Percentiles rank a stretch among this genome's conserved stretches.
These are phyloP conservation scores for Sebastes fasciatus DNA, from an alignment of 2,113 vertebrate species.

Conservation along the genomic window DNA sequence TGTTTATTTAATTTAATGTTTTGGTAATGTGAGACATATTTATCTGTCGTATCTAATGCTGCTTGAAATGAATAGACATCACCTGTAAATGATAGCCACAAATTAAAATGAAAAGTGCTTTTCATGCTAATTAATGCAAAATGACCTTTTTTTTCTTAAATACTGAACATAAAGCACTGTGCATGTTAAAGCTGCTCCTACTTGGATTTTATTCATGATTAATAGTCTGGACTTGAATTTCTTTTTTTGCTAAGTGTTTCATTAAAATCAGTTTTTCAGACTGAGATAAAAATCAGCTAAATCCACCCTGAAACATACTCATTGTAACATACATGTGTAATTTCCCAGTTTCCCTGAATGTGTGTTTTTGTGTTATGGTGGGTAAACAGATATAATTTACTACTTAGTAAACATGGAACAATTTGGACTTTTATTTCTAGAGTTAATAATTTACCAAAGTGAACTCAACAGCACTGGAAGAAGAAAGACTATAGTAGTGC, in stretches of 20 bases:
- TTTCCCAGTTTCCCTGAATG: not conserved
- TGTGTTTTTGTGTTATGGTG: conserved; percentile 1
- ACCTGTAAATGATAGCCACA: not conserved
- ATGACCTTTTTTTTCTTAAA: not conserved
- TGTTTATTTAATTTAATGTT: conserved; percentile 15
- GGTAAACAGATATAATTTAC: conserved; percentile 4
- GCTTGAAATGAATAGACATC: not conserved
- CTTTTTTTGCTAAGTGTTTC: not conserved
- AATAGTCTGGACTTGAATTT: not conserved
- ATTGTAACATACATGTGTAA: not conserved
- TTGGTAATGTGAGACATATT: not conserved
- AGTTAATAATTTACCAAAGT: conserved; percentile 64
- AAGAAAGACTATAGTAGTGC: conserved; percentile 42
- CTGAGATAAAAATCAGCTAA: not conserved
- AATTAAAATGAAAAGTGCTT: not conserved
- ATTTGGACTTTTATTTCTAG: conserved; percentile 39
- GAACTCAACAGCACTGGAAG: conserved; percentile 59
- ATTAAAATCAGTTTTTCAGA: too few relatives aligned
- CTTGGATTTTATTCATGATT: not conserved
- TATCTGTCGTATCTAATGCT: not conserved
- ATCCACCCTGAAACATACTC: not conserved
- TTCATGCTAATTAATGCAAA: conserved; percentile 22
- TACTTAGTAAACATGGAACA: conserved; percentile 41
- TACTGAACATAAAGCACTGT: conserved; percentile 21
- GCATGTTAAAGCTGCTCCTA: conserved; percentile 9